Conservation (phyloP, 2,797 vertebrate species). For the Syncerus caffer region DNA sequence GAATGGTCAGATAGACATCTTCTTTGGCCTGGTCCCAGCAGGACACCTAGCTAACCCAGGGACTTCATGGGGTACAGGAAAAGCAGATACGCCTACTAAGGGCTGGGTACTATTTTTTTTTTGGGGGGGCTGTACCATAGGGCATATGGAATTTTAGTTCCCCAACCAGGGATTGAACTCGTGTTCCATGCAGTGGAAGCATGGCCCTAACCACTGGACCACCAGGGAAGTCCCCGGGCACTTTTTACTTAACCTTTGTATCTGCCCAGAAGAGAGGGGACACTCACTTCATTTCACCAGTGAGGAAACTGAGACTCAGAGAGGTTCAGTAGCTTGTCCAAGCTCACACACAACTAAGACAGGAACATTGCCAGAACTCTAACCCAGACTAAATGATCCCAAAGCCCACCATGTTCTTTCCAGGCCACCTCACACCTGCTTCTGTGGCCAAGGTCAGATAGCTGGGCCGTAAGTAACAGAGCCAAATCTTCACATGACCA, state of each 20-base stretch:
- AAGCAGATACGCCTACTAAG: rapidly evolving
- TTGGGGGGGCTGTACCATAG: not conserved
- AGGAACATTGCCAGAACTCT: not conserved
- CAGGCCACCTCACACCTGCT: not conserved
- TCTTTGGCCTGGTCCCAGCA: not conserved
- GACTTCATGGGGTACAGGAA: not conserved
- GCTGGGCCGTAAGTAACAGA: not conserved
- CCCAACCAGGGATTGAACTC: not conserved
- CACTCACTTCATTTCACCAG: rapidly evolving
- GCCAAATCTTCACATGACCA: not conserved
- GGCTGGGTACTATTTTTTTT: not conserved
- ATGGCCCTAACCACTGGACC: not conserved
- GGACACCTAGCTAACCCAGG: not conserved
- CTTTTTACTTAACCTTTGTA: not conserved
- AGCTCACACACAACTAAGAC: not conserved
- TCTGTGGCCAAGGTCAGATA: not conserved
- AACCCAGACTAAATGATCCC: not conserved
- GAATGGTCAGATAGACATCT: not conserved
- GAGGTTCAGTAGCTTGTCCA: not conserved
- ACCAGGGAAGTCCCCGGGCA: not conserved
- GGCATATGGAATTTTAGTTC: not conserved
- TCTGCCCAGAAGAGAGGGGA: not conserved
- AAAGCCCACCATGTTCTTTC: not conserved
- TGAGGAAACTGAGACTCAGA: not conserved
- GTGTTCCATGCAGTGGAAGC: not conserved